These are phyloP conservation scores for Pristionchus pacificus DNA, from an alignment of 1,140 invertebrate species.

Conservation along the genomic window DNA sequence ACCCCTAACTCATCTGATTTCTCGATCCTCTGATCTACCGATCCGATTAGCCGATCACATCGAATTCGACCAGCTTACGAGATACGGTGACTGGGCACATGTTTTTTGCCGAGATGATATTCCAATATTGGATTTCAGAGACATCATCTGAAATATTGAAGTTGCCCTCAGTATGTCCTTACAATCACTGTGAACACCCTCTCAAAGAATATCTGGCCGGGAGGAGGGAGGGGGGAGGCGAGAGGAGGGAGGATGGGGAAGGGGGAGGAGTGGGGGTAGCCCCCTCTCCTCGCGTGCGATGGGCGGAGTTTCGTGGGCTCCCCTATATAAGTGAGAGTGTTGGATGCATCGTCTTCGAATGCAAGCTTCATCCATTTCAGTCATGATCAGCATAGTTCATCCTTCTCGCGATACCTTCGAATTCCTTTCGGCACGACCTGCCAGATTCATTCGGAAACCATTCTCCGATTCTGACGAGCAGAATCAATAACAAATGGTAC, in stretches of 20 bases:
- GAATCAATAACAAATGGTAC: background rate
- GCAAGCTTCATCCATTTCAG: background rate
- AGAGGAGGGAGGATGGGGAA: too few relatives aligned
- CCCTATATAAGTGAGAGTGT: conserved; percentile 4
- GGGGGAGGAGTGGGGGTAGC: background rate
- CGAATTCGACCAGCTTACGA: too few relatives aligned
- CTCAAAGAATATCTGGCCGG: too few relatives aligned
- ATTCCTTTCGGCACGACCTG: conserved; percentile 21
- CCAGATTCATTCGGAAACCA: background rate
- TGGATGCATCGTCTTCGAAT: background rate
- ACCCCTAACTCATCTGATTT: too few relatives aligned
- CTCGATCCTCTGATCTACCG: too few relatives aligned
- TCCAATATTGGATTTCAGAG: too few relatives aligned
- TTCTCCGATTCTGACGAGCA: background rate
- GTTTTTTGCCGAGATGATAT: too few relatives aligned
- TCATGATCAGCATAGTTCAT: conserved; percentile 40
- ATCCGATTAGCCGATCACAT: too few relatives aligned
- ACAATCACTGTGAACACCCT: too few relatives aligned
- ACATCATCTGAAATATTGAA: too few relatives aligned
- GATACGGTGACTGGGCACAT: too few relatives aligned
- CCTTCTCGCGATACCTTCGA: conserved; percentile 31
- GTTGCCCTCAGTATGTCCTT: too few relatives aligned
- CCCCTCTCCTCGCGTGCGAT: conserved; percentile 3
- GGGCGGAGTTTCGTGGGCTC: background rate
- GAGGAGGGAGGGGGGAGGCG: background rate